Evolutionary conservation across 2,797 vertebrate genomes (phyloP).

Genomic region (Iguana delicatissima): DNA sequence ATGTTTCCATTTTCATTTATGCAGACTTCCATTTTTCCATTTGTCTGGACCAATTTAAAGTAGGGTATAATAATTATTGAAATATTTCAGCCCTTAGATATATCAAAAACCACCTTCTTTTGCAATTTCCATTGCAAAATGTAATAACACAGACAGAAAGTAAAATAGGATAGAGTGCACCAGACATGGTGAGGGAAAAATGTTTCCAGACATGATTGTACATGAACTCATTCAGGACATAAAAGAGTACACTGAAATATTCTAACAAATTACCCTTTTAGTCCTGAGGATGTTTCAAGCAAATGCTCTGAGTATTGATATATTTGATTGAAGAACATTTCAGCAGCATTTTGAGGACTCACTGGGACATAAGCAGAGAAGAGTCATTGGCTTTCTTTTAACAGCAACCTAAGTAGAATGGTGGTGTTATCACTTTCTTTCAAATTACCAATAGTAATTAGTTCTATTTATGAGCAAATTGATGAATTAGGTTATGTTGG

Average conservation of each 20-base stretch:
- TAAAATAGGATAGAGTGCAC: background rate
- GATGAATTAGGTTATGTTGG: no score
- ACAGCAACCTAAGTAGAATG: no score
- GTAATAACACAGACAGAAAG: background rate
- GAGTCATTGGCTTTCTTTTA: no score
- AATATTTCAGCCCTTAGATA: background rate
- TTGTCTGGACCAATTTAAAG: background rate
- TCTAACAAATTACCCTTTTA: background rate
- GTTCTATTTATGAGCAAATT: no score
- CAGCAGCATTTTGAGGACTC: no score
- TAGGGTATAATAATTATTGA: background rate
- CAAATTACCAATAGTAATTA: no score
- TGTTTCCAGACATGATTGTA: no score
- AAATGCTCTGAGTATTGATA: no score
- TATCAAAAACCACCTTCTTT: background rate
- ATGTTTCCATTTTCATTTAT: constrained; percentile 1
- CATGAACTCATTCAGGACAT: no score
- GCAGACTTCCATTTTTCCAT: background rate
- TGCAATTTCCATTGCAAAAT: background rate
- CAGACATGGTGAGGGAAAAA: background rate
- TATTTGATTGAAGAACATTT: no score
- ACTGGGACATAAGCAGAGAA: no score
- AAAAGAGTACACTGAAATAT: background rate
- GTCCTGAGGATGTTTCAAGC: background rate
- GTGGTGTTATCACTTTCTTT: no score